These are phyloP conservation scores for Choristoneura rosaceana DNA, from an alignment of 2,888 invertebrate species.

Conservation along the genomic window DNA sequence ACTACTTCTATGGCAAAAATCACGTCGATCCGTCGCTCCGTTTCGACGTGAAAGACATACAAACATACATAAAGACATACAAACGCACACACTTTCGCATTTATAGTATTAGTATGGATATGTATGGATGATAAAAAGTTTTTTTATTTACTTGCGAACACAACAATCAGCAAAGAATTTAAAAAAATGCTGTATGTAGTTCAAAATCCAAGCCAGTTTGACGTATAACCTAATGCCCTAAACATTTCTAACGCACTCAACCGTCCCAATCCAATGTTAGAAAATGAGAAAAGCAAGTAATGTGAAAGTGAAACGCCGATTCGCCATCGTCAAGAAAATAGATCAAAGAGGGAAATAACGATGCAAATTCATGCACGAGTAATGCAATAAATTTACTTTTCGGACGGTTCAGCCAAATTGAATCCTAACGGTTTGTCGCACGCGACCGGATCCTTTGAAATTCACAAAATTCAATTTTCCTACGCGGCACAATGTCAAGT, in stretches of 20 bases:
- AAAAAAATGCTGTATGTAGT: neutral
- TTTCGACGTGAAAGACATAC: too few species aligned
- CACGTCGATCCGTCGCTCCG: too few species aligned
- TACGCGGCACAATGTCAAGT: slow-evolving; percentile 20
- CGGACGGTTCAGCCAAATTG: slow-evolving; percentile 72
- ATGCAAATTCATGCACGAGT: slow-evolving; percentile 65
- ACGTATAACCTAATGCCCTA: neutral
- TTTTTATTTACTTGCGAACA: neutral
- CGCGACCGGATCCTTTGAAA: slow-evolving; percentile 63
- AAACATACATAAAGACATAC: too few species aligned
- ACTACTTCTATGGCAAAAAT: too few species aligned
- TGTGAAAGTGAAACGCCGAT: slow-evolving; percentile 41
- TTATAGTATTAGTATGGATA: too few species aligned
- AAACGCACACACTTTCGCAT: too few species aligned
- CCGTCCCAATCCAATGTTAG: slow-evolving; percentile 39
- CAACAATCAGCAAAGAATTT: neutral
- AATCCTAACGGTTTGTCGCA: slow-evolving; percentile 67
- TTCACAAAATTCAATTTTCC: slow-evolving; percentile 70
- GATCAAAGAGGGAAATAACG: slow-evolving; percentile 69
- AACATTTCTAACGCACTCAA: slow-evolving; percentile 28
- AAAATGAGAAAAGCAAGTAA: slow-evolving; percentile 42
- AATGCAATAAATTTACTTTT: slow-evolving; percentile 74
- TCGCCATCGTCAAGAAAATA: slow-evolving; percentile 58
- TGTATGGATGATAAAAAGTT: too few species aligned
- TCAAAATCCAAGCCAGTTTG: neutral